Evolutionary conservation across 1,140 invertebrate genomes (phyloP).

Genomic region (Sarcophaga peregrina): DNA sequence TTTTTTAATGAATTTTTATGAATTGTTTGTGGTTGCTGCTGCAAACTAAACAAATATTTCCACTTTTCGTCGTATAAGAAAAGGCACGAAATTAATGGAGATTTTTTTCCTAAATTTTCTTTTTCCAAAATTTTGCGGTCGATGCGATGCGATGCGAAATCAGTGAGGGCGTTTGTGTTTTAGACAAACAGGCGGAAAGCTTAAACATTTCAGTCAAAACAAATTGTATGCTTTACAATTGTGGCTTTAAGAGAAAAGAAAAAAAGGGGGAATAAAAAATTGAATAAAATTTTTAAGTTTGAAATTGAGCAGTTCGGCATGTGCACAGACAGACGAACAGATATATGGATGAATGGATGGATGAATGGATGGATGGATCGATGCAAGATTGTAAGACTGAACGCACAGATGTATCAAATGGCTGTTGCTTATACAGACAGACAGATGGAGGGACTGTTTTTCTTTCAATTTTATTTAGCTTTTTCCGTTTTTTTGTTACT

Average conservation of each 20-base stretch:
- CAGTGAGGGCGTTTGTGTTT: constrained; percentile 35
- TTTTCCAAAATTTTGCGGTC: constrained; percentile 13
- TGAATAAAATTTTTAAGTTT: background rate
- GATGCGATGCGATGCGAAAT: background rate
- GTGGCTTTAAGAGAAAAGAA: background rate
- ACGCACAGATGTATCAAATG: no score
- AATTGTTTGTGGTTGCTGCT: constrained; percentile 1
- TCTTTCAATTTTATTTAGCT: background rate
- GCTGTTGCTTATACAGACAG: no score
- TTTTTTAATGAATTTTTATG: background rate
- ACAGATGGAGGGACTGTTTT: background rate
- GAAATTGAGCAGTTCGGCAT: constrained; percentile 9
- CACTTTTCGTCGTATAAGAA: background rate
- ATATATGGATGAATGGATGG: background rate
- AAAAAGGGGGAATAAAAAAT: background rate
- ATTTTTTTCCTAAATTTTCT: constrained; percentile 18
- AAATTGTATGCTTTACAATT: background rate
- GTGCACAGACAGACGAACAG: background rate
- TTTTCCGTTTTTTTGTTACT: background rate
- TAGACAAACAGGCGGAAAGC: constrained; percentile 34
- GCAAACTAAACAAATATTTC: constrained; percentile 18
- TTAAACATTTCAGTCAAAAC: background rate
- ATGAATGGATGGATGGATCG: background rate
- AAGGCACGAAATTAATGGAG: background rate
- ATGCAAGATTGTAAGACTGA: background rate